Evolutionary conservation across 2,797 vertebrate genomes (phyloP).

Genomic region (Emydoidea blandingii): DNA sequence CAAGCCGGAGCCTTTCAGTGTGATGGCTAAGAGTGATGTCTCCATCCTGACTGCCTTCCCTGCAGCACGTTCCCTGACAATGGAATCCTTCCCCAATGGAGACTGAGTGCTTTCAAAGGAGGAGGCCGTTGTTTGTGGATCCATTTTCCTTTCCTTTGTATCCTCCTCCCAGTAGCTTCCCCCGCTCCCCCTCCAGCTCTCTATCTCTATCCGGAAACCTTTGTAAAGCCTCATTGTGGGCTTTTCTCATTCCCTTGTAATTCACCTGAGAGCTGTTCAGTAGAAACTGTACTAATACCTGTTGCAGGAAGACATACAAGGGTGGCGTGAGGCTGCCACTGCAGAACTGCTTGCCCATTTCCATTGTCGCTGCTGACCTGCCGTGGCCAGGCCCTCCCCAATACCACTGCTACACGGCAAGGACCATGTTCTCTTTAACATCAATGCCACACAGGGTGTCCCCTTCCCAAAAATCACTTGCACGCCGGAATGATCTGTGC

Average conservation of each 20-base stretch:
- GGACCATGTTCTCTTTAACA: neutral
- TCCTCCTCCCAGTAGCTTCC: slow-evolving; percentile 19
- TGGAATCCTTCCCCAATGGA: slow-evolving; percentile 60
- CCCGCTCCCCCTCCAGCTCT: slow-evolving; percentile 11
- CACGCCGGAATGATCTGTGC: neutral
- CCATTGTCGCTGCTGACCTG: too few species aligned
- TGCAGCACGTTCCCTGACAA: slow-evolving; percentile 68
- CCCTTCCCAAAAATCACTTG: neutral
- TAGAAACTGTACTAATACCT: neutral
- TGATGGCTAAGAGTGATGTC: slow-evolving; percentile 58
- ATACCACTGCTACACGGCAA: neutral
- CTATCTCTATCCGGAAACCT: slow-evolving; percentile 37
- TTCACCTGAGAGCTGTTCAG: slow-evolving; percentile 19
- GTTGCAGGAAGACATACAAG: neutral
- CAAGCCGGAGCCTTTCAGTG: slow-evolving; percentile 65
- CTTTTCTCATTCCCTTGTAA: slow-evolving; percentile 23
- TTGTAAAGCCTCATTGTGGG: neutral
- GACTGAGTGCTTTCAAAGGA: slow-evolving; percentile 69
- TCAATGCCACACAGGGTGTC: neutral
- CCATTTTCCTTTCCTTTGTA: slow-evolving; percentile 65
- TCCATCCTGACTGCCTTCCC: slow-evolving; percentile 73
- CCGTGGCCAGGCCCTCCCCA: neutral
- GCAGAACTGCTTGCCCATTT: neutral
- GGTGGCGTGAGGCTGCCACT: neutral
- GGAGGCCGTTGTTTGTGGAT: slow-evolving; percentile 66